These are phyloP conservation scores for Eleutherodactylus coqui DNA, from an alignment of 2,797 vertebrate species.

Conservation along the genomic window DNA sequence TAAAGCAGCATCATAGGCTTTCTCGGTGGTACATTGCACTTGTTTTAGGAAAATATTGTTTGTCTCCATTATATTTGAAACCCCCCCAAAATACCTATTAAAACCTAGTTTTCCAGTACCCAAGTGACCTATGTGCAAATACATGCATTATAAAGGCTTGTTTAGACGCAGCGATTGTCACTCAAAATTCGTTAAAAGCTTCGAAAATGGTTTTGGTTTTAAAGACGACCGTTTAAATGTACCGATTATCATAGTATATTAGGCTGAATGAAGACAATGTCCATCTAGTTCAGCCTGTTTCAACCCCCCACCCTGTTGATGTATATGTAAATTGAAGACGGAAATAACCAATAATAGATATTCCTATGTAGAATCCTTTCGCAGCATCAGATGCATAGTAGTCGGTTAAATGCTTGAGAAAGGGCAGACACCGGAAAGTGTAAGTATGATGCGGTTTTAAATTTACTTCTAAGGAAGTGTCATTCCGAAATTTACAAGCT, in stretches of 20 bases:
- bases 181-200: too few relatives aligned
- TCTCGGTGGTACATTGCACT: too few relatives aligned
- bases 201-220: too few relatives aligned
- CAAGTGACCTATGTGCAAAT: not conserved
- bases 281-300: too few relatives aligned
- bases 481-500: constrained; percentile 37
- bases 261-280: too few relatives aligned
- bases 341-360: not conserved
- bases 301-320: too few relatives aligned
- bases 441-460: constrained; percentile 2
- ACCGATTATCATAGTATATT: too few relatives aligned
- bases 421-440: not conserved
- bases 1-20: too few relatives aligned
- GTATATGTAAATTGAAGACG: not conserved
- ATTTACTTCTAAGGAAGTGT: constrained; percentile 18
- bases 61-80: not conserved
- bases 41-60: not conserved
- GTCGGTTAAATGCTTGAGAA: not conserved
- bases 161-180: too few relatives aligned
- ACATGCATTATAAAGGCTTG: too few relatives aligned
- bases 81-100: not conserved
- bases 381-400: not conserved
- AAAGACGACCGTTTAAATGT: too few relatives aligned
- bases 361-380: not conserved
- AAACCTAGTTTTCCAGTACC: not conserved